Evolutionary conservation across 2,113 vertebrate species (phyloP), one percentile per base, ranked within the genome.

Genomic region (Hippopotamus amphibius): DNA sequence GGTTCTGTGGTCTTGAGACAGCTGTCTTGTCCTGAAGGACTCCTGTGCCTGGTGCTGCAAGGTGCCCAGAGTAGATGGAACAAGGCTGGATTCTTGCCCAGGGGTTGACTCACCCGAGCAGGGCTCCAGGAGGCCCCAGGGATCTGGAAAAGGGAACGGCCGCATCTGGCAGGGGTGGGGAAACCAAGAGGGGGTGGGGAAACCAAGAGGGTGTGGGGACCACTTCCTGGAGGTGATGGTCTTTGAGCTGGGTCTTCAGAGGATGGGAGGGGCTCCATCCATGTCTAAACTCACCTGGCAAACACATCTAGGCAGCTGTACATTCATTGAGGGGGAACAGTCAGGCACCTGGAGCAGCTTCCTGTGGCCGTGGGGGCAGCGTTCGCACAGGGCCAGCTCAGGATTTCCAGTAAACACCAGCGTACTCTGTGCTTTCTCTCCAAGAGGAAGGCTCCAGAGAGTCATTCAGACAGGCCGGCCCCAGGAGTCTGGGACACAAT

Each of bases 251-350:
- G 63, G 28, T 46, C 68, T 71, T 28, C 50, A 4, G 46, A 5
- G 82, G 46, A 3, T 8, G 16, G 69, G 24, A 43, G 22, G 21
- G 19, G 72, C 3, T 5, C 5, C 15, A 10, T 16, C 21, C 5
- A 16, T 0, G 0, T 69, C 68, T 28, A 3, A 4, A 1, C 7
- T 46, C 55, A 41, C 37, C 37, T 16, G 13, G 28, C 1, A 26
- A 22, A 8, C 69, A 30, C 7, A 6, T 7, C 16, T 6, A 0
- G 28, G 1, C 0, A 0, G 55, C 43, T 19, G n/a, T 0, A 0
- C 0, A 3, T 11, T 59, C 80, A 7, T 24, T 0, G 46, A 15
- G 33, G 24, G 21, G 28, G 13, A 3, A 46, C 22, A 17, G 41
- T 57, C 26, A 13, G n/a, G 53, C 41, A 24, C 5, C 19, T 0